Evolutionary conservation across 2,797 vertebrate genomes (phyloP), one percentile per base, ranked within the genome.

Genomic region (Odontamblyopus lacepedii): DNA sequence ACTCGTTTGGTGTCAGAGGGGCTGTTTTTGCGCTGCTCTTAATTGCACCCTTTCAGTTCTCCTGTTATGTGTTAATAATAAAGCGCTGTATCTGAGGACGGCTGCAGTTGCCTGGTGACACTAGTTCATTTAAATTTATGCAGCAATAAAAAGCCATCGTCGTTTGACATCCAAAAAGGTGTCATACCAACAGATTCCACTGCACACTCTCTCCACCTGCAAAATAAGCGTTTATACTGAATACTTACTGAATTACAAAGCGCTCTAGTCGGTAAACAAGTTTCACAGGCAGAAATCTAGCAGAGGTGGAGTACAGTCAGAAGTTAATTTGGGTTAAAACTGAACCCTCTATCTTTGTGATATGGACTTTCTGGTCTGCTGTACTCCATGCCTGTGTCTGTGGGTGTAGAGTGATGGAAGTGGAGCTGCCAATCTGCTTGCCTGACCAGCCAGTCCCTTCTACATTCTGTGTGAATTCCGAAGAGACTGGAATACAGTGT

Each of bases 31-130:
- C 15, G 71, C 73, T 63, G 59, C 64, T 26, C 73, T 70, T 74
- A 79, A 82, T 69, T 72, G 18, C 62, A 71, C 30, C 29, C 73
- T 48, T 74, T 69, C 32, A 66, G 61, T 56, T 51, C 41, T 44
- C n/a, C 67, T 38, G 69, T 79, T 69, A 74, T 60, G 35, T 69
- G 67, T 59, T 44, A 69, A 69, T 69, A 69, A 69, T 44, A 69
- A 30, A 69, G 32, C 67, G 1, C 32, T 23, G 35, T 23, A n/a
- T 67, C 26, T 38, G 32, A 64, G 70, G 68, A 78, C 38, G 26
- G 61, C 56, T 53, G 48, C 50, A 48, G 32, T 70, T 27, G 53
- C 29, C 50, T n/a, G 71, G 61, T 30, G 64, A 69, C 5, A 70
- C 30, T 44, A 78, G 79, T 61, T 57, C 50, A 71, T 67, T 70